Evolutionary conservation across 2,888 invertebrate genomes (phyloP), one percentile per base, ranked within the genome.

Genomic region (Plusia festucae): DNA sequence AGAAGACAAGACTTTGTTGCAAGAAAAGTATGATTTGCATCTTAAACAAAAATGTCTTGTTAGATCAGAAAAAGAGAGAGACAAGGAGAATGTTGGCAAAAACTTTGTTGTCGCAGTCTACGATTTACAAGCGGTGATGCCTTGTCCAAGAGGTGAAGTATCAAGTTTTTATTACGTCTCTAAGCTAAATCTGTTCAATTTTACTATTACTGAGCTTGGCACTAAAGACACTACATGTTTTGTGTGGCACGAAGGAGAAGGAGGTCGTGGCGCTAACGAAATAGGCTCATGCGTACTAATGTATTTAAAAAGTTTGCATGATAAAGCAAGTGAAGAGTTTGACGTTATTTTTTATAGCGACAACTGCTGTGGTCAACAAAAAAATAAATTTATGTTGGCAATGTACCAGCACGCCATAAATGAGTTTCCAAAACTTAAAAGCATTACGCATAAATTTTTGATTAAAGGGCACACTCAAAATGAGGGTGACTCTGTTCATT

Each of bases 391-490:
- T 24, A 65, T 70, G 64, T 4, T 66, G 40, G 56, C 69, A 55
- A 75, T 49, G 40, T 59, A 59, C 20, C 59, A 54, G 34, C 20
- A 54, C 4, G 60, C 60, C 4, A 27, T 27, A 0, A 24, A 30
- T 27, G 53, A 49, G n/a, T 67, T 67, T 0, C 18, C 66, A 0
- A 67, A 67, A 11, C 11, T 67, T 0, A 67, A 15, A 22, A 60
- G 53, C 13, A 20, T 70, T 5, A 70, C 70, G 0, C 70, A 66
- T 64, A 83, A 81, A 59, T 85, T 81, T 74, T 62, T 83, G 24
- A 80, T 81, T 20, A 76, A 78, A 57, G 81, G 83, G 44, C 83
- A 83, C 55, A 76, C 79, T 0, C 82, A 83, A 72, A 85, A 84
- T 66, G 82, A 68, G 7, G 70, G 66, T 6, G 67, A 67, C 34